Evolutionary conservation across 2,888 invertebrate species (phyloP).

Genomic region (Odontocerum albicorne): DNA sequence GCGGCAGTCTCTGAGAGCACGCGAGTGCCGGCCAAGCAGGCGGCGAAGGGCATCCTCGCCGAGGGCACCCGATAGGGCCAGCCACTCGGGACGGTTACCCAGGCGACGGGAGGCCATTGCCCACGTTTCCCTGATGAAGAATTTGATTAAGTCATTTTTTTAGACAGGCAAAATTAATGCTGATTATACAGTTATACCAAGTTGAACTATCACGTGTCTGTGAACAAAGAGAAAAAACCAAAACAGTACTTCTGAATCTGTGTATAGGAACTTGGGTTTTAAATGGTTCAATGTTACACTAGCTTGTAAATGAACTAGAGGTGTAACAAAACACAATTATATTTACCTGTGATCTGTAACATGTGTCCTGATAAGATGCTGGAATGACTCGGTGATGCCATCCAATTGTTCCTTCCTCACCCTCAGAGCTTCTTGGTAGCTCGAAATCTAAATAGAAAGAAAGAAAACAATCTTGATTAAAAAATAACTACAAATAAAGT

Average conservation of each 20-base stretch:
- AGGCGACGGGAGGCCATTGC: slow-evolving; percentile 84
- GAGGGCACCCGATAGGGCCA: slow-evolving; percentile 85
- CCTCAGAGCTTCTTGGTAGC: slow-evolving; percentile 77
- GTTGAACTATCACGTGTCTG: too few relatives aligned
- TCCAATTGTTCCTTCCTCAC: slow-evolving; percentile 86
- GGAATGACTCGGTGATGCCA: slow-evolving; percentile 88
- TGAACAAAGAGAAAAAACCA: background rate
- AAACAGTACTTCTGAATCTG: too few relatives aligned
- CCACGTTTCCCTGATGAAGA: slow-evolving; percentile 71
- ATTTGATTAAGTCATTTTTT: too few relatives aligned
- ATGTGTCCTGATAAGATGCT: slow-evolving; percentile 81
- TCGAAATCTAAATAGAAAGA: slow-evolving; percentile 47
- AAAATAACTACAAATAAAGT: too few relatives aligned
- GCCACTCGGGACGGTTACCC: slow-evolving; percentile 85
- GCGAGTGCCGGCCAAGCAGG: slow-evolving; percentile 64
- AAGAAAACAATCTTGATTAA: too few relatives aligned
- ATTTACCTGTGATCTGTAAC: slow-evolving; percentile 69
- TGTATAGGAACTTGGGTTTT: background rate
- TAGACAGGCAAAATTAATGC: too few relatives aligned
- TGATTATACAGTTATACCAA: too few relatives aligned
- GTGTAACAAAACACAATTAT: too few relatives aligned
- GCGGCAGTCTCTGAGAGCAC: slow-evolving; percentile 52
- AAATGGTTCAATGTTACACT: too few relatives aligned
- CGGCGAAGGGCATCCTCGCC: slow-evolving; percentile 82
- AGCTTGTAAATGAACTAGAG: too few relatives aligned